These are phyloP conservation scores for Drosophila helvetica DNA, from an alignment of 2,888 invertebrate genomes.

Conservation along the genomic window DNA sequence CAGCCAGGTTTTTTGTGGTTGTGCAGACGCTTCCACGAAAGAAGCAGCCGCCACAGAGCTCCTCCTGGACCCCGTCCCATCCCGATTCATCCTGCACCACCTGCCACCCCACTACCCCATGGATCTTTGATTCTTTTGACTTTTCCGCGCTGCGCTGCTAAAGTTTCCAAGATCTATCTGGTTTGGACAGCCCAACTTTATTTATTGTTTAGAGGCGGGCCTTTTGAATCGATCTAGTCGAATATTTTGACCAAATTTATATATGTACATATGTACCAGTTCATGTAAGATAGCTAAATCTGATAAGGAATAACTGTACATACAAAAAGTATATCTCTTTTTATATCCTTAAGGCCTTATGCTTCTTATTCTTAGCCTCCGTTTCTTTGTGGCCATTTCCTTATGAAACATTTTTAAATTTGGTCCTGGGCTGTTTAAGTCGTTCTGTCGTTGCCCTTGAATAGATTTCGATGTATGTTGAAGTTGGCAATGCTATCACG, in stretches of 20 bases:
- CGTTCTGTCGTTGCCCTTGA: too few relatives aligned
- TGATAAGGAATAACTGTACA: too few relatives aligned
- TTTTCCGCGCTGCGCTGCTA: background rate
- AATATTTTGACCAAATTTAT: background rate
- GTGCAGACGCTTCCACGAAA: conserved; percentile 17
- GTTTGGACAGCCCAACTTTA: background rate
- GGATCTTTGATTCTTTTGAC: conserved; percentile 3
- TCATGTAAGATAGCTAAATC: too few relatives aligned
- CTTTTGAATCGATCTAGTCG: background rate
- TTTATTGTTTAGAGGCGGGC: conserved; percentile 1
- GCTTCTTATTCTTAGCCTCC: too few relatives aligned
- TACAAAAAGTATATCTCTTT: too few relatives aligned
- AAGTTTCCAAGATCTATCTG: background rate
- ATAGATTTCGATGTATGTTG: background rate
- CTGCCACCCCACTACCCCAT: conserved; percentile 5
- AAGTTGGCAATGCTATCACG: background rate
- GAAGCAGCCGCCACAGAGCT: conserved; percentile 31
- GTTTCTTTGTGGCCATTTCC: too few relatives aligned
- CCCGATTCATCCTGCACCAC: background rate
- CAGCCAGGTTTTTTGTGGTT: conserved; percentile 31
- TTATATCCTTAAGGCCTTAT: too few relatives aligned
- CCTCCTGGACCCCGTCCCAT: background rate
- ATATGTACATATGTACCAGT: background rate
- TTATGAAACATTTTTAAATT: too few relatives aligned
- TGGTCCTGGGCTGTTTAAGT: too few relatives aligned